phyloP scores from a whole-genome alignment of 2,888 invertebrate genomes.

The Geophilus truncorum region DNA sequence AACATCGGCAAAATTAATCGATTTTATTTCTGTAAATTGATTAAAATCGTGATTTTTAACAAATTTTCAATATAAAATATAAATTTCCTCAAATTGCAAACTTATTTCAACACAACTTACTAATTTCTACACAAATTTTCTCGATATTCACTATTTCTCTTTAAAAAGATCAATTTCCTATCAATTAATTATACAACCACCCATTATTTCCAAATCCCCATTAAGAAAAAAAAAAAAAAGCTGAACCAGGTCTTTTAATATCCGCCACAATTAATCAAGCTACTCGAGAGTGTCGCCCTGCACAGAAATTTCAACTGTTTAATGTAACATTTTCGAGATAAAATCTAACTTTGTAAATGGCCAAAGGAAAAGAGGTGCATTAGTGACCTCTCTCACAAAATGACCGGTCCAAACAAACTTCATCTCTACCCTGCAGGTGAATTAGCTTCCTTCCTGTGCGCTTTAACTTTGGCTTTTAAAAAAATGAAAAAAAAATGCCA shows the following conservation, averaged over 20 bases:
- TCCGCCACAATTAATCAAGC: neutral
- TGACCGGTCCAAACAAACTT: slow-evolving; percentile 27
- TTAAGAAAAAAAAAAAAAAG: neutral
- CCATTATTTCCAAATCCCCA: neutral
- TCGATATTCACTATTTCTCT: neutral
- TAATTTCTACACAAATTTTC: neutral
- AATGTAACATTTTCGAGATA: neutral
- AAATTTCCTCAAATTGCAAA: too few relatives aligned
- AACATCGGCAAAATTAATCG: too few relatives aligned
- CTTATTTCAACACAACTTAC: too few relatives aligned
- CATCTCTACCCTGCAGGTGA: slow-evolving; percentile 19
- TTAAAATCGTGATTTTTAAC: too few relatives aligned
- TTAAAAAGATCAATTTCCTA: neutral
- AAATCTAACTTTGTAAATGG: neutral
- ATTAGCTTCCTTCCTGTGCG: slow-evolving; percentile 13
- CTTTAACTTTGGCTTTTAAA: neutral
- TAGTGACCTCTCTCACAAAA: slow-evolving; percentile 17
- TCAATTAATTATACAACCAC: neutral
- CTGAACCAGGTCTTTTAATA: neutral
- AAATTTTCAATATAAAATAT: too few relatives aligned
- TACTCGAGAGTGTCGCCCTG: slow-evolving; percentile 10
- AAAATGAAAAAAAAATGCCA: neutral
- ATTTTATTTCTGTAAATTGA: too few relatives aligned
- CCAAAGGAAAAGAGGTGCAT: slow-evolving; percentile 17
- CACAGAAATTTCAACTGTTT: neutral